Conservation (phyloP, 2,113 vertebrate species). For the Verasper variegatus region DNA sequence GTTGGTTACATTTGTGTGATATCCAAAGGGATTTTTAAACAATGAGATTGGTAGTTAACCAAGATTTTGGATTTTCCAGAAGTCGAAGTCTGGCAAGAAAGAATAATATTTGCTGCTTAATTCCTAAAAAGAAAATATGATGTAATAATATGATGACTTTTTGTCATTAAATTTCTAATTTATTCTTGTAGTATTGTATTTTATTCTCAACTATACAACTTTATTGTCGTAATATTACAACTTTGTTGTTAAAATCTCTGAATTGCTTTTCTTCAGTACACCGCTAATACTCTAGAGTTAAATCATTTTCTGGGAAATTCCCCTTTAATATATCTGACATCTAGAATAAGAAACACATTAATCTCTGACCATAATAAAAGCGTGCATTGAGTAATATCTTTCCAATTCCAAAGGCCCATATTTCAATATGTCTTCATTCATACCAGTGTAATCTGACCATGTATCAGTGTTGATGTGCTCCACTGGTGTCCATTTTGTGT, state of each 20-base stretch:
- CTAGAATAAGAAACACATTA: background rate
- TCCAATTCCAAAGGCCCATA: slow-evolving; percentile 7
- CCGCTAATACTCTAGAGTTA: background rate
- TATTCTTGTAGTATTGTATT: background rate
- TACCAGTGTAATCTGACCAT: slow-evolving; percentile 23
- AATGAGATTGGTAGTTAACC: too few species aligned
- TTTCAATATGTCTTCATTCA: slow-evolving; percentile 17
- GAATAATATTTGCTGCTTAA: too few species aligned
- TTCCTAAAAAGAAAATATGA: too few species aligned
- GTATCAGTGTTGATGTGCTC: slow-evolving; percentile 26
- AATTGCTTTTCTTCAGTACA: too few species aligned
- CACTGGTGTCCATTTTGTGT: slow-evolving; percentile 48
- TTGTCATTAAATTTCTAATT: background rate
- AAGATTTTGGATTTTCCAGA: too few species aligned
- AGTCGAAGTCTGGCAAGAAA: too few species aligned
- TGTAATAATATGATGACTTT: background rate
- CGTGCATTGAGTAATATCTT: background rate
- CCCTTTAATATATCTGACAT: background rate
- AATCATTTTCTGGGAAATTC: background rate
- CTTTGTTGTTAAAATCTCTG: too few species aligned
- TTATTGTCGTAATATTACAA: too few species aligned
- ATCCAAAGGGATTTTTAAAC: too few species aligned
- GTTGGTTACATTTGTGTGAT: too few species aligned
- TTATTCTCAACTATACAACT: too few species aligned
- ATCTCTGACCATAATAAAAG: slow-evolving; percentile 29